Evolutionary conservation across 1,140 invertebrate species (phyloP).

Genomic region (Drosophila sp.): DNA sequence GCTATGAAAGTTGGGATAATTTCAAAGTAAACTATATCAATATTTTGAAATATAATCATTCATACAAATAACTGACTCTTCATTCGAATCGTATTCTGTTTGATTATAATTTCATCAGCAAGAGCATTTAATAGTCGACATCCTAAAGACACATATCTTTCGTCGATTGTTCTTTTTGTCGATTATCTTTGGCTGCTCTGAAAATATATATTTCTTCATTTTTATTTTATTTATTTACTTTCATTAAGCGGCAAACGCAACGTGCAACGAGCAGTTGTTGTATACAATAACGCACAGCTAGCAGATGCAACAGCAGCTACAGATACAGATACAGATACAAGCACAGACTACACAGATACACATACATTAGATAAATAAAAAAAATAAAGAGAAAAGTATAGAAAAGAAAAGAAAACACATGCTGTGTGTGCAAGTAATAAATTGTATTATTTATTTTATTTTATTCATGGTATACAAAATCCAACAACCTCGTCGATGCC

Average conservation of each 20-base stretch:
- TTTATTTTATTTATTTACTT: constrained; percentile 82
- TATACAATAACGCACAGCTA: constrained; percentile 55
- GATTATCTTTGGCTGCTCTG: constrained; percentile 42
- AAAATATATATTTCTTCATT: constrained; percentile 72
- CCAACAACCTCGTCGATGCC: not conserved
- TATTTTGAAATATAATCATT: not conserved
- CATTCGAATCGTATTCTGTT: too few species aligned
- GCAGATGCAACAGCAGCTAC: constrained; percentile 63
- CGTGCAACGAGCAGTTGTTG: constrained; percentile 36
- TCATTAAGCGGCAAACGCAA: constrained; percentile 46
- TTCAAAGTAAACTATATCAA: too few species aligned
- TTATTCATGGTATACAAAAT: constrained; percentile 54
- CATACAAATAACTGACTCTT: too few species aligned
- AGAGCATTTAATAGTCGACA: constrained; percentile 4
- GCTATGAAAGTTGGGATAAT: not conserved
- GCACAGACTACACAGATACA: too few species aligned
- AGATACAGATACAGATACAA: constrained; percentile 15
- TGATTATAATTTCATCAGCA: not conserved
- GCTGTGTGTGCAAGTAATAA: constrained; percentile 65
- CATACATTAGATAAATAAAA: constrained; percentile 32
- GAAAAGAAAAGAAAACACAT: constrained; percentile 45
- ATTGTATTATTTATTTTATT: constrained; percentile 82
- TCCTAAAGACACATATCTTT: not conserved
- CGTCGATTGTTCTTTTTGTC: constrained; percentile 26
- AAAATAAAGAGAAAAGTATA: constrained; percentile 4